phyloP scores from a whole-genome alignment of 2,797 vertebrate genomes.

The Myiothlypis coronata region DNA sequence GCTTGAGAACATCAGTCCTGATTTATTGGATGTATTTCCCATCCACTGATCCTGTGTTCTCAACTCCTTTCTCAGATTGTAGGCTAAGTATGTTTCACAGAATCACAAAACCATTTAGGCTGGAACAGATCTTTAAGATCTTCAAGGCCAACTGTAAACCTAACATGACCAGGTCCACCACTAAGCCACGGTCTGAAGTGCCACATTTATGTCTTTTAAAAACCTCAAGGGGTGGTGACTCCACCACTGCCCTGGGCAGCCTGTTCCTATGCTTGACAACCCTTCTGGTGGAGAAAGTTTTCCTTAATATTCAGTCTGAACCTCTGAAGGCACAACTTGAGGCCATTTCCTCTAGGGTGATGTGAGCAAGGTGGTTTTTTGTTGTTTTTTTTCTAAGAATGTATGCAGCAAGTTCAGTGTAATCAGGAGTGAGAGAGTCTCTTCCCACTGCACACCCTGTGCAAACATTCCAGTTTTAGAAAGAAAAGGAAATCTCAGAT shows the following conservation, averaged over 20 bases:
- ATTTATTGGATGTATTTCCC: not conserved
- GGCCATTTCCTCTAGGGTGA: not conserved
- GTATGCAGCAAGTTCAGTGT: not conserved
- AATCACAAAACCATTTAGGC: not conserved
- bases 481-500: not conserved
- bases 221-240: not conserved
- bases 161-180: not conserved
- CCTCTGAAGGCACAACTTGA: not conserved
- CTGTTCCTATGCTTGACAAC: not conserved
- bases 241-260: not conserved
- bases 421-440: not conserved
- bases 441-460: not conserved
- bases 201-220: not conserved
- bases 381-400: not conserved
- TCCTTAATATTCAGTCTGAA: not conserved
- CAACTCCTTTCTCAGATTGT: not conserved
- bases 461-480: not conserved
- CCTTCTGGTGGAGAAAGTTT: not conserved
- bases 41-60: not conserved
- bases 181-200: accelerated
- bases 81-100: not conserved
- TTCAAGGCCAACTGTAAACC: not conserved
- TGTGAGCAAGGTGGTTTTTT: not conserved
- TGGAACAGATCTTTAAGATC: not conserved
- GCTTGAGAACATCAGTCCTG: not conserved